Percentiles rank a stretch among this genome's conserved stretches.
These are phyloP conservation scores for Hoplostethus atlanticus DNA, from an alignment of 2,797 vertebrate genomes.

Conservation along the genomic window DNA sequence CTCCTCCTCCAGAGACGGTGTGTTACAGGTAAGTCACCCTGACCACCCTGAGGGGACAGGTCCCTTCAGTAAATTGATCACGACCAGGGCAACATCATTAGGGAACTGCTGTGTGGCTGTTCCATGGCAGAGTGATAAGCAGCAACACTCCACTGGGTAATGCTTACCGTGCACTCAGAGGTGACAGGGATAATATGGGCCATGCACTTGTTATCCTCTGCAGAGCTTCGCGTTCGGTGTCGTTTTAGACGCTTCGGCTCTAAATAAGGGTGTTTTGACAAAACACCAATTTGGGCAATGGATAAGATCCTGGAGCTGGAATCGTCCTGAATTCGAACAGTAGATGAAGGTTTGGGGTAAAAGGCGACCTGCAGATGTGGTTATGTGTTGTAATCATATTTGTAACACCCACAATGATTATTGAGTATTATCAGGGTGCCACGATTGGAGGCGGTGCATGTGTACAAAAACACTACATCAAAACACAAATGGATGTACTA, in stretches of 20 bases:
- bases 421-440: constrained; percentile 5
- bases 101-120: constrained; percentile 53
- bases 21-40: constrained; percentile 55
- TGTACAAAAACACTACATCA: neutral
- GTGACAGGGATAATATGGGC: constrained; percentile 64
- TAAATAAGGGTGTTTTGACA: constrained; percentile 54
- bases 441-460: constrained; percentile 14
- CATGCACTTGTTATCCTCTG: constrained; percentile 60
- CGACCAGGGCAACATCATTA: constrained; percentile 73
- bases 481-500: neutral
- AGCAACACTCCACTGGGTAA: constrained; percentile 58
- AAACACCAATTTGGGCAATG: constrained; percentile 9
- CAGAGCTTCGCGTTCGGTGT: constrained; percentile 45
- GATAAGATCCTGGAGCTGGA: constrained; percentile 10
- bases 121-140: constrained; percentile 57
- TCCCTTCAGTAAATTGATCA: constrained; percentile 59
- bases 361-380: neutral
- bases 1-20: constrained; percentile 45
- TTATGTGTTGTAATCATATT: constrained; percentile 4
- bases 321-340: constrained; percentile 2
- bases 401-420: constrained; percentile 2
- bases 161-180: constrained; percentile 64
- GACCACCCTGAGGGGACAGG: constrained; percentile 66
- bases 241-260: constrained; percentile 38
- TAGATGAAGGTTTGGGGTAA: neutral